Evolutionary conservation across 2,113 vertebrate species (phyloP), one percentile per base, ranked within the genome.

Genomic region (Xyrauchen texanus): DNA sequence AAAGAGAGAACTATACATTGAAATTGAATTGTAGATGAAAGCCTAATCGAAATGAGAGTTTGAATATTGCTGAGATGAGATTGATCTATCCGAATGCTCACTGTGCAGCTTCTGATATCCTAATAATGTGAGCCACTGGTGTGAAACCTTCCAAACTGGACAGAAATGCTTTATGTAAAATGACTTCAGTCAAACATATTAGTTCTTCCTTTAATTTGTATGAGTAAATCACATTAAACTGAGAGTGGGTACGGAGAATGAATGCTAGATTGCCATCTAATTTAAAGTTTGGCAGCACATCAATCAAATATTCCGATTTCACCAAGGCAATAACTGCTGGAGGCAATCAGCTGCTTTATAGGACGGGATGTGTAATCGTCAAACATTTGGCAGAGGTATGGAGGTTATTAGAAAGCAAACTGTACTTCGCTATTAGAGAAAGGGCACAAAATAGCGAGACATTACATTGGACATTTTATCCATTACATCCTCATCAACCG

Each of bases 141-240:
- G n/a, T 34, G 63, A 75, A 47, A 47, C 66, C 65, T 53, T 65
- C 47, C 58, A 69, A 75, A 34, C 34, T n/a, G n/a, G 53, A 47
- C 73, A 57, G 16, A 46, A 60, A 57, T 47, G 7, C 53, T 68
- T 60, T 34, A 47, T 49, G 1, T 47, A 21, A 8, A 13, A 61
- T 21, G 68, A 21, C 63, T 58, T 55, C 60, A 11, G 53, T 53
- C 72, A 45, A 70, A 67, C 55, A 81, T 51, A 71, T 68, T 21
- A 15, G 57, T 51, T 65, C 58, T 16, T 16, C 63, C 47, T 68
- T 78, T 81, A 44, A 80, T 70, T 77, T 42, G 11, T 57, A 68
- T 77, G 57, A 75, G 70, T 83, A 71, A 81, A 66, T 76, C 34
- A 52, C 13, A 81, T 82, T 52, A 85, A 72, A 67, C n/a, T 45